Base-by-base conservation (phyloP, 1,140 invertebrate species). In the Cydia fagiglandana region DNA sequence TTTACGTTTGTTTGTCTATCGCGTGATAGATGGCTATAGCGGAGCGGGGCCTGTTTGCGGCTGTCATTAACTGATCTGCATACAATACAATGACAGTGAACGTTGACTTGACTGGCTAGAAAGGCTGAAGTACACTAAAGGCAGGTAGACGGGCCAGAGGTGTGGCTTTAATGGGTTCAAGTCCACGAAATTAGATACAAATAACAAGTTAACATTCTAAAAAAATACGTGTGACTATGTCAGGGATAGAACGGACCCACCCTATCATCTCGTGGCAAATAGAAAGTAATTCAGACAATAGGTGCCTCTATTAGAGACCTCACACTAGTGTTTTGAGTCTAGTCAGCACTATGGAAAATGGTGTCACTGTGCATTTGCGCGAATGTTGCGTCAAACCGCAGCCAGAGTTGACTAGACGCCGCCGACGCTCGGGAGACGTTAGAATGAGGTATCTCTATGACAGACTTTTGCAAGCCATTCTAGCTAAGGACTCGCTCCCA, bases 31-130 rank as follows among this genome's bases (percentile, higher is more conserved):
- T 56, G 53, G n/a, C n/a, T 56, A 56, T 56, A 56, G n/a, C 12
- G 53, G 53, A 56, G 4, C 47, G 47, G 47, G 38, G 38, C 38
- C 38, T 41, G 34, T 38, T 41, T 41, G 38, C 38, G 38, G 38
- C 38, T 41, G 38, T 41, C 38, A 41, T 41, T 41, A 41, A 41
- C 66, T 38, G n/a, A 70, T 70, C 66, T 70, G 66, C 66, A 70
- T 70, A 70, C 66, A 70, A 70, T 70, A 70, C 66, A 70, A 70
- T 70, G 34, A 17, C 66, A 38, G 66, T 41, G 34, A 61, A 61
- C 20, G 56, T 61, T 24, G 56, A n/a, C 10, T 24, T 61, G 17
- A 24, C 56, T 61, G 20, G 13, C 15, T 15, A 17, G 4, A n/a
- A 56, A 61, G 56, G 56, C 56, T 61, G 56, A 12, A 24, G 20